A percentile compares a stretch with the other conserved stretches of the same genome.
phyloP scores from a whole-genome alignment of 2,888 invertebrate genomes.

The Ennomos fuscantarius region DNA sequence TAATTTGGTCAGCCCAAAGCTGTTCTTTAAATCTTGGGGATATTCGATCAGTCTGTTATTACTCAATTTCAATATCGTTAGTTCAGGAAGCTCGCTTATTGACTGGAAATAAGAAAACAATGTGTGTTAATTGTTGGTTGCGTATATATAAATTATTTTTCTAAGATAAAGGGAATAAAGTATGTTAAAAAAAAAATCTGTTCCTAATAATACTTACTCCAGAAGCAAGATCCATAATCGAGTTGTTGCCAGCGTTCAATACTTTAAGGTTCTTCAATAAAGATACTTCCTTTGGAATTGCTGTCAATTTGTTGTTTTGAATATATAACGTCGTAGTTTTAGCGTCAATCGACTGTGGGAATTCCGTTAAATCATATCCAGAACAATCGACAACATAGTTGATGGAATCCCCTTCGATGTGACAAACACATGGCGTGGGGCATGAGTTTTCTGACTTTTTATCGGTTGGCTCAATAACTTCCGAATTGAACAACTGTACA shows the following conservation, averaged over 20 bases:
- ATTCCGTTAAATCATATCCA: conserved; percentile 72
- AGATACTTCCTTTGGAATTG: conserved; percentile 70
- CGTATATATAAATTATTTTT: too few relatives aligned
- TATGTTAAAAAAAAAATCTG: neutral
- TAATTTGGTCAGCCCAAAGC: conserved; percentile 66
- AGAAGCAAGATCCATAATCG: conserved; percentile 64
- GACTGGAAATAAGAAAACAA: conserved; percentile 62
- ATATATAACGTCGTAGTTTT: conserved; percentile 69
- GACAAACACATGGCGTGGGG: conserved; percentile 69
- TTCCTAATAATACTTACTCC: conserved; percentile 65
- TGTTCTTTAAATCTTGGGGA: conserved; percentile 74
- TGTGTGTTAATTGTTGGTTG: too few relatives aligned
- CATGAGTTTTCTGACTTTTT: conserved; percentile 50
- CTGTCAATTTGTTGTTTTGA: conserved; percentile 72
- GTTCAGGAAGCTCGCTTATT: conserved; percentile 70
- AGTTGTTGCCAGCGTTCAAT: conserved; percentile 68
- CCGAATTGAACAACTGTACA: conserved; percentile 47
- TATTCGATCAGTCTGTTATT: conserved; percentile 75
- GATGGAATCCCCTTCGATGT: conserved; percentile 61
- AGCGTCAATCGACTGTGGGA: conserved; percentile 72
- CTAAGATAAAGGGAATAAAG: too few relatives aligned
- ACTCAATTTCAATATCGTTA: conserved; percentile 63
- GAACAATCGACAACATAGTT: conserved; percentile 78
- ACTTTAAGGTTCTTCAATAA: conserved; percentile 64
- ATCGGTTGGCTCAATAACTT: conserved; percentile 38